A percentile compares a stretch with the other conserved stretches of the same genome.
phyloP scores from a whole-genome alignment of 2,888 invertebrate genomes.

The Agriopis leucophaearia region DNA sequence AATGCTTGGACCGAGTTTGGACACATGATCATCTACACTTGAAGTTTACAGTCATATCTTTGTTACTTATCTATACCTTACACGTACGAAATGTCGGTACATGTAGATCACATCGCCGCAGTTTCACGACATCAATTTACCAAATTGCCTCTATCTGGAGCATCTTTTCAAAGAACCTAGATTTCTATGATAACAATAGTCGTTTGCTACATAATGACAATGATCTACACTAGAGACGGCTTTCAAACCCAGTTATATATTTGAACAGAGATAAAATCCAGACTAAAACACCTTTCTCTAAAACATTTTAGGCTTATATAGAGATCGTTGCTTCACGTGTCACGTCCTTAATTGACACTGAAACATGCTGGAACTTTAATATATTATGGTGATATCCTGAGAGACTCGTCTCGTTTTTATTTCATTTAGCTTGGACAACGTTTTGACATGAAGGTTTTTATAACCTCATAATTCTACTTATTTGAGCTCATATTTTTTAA shows the following conservation, averaged over 20 bases:
- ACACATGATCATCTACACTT: neutral
- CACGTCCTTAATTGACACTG: constrained; percentile 14
- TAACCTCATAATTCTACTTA: no score
- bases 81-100: constrained; percentile 12
- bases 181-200: constrained; percentile 25
- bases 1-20: no score
- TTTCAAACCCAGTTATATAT: constrained; percentile 21
- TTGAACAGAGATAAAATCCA: constrained; percentile 15
- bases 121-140: constrained; percentile 29
- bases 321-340: constrained; percentile 12
- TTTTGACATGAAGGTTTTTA: neutral
- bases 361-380: constrained; percentile 5
- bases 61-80: constrained; percentile 4
- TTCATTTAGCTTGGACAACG: constrained; percentile 10
- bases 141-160: constrained; percentile 26
- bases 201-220: constrained; percentile 23
- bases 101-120: constrained; percentile 9
- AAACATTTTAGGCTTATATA: constrained; percentile 17
- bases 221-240: constrained; percentile 12
- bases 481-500: no score
- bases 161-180: constrained; percentile 24
- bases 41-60: neutral
- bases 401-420: constrained; percentile 10
- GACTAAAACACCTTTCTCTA: constrained; percentile 21
- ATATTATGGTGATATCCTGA: neutral